Conservation (phyloP, 2,113 vertebrate species). For the Laticauda laticaudata region DNA sequence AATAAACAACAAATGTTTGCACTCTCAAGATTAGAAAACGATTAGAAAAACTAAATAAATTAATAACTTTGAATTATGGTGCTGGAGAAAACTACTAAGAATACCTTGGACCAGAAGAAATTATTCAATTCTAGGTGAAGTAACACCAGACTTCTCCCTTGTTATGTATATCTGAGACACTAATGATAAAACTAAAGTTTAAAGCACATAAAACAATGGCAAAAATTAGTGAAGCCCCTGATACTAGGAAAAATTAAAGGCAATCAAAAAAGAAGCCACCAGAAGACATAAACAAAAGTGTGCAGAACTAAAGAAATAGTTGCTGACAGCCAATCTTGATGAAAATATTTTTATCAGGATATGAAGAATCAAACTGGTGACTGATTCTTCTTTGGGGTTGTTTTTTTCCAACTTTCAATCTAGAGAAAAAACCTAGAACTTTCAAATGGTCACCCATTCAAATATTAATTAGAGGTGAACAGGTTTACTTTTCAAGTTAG, state of each 20-base stretch:
- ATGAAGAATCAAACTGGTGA: not conserved
- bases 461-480: not conserved
- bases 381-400: not conserved
- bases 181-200: not conserved
- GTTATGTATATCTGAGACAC: not conserved
- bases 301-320: not conserved
- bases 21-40: not conserved
- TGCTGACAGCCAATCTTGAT: not conserved
- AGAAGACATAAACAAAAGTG: not conserved
- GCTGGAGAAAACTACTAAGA: not conserved
- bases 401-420: not conserved
- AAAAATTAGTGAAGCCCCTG: not conserved
- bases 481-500: not conserved
- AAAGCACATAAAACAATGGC: not conserved
- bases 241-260: not conserved
- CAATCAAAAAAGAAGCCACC: not conserved
- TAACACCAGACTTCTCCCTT: not conserved
- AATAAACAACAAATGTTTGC: not conserved
- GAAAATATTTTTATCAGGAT: not conserved
- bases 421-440: not conserved
- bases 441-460: not conserved
- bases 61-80: not conserved
- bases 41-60: not conserved
- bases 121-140: not conserved
- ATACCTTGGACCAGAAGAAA: not conserved